A percentile compares a stretch with the other conserved stretches of the same genome.
phyloP scores from a whole-genome alignment of 1,140 invertebrate genomes.

The Macrostomum lignano region DNA sequence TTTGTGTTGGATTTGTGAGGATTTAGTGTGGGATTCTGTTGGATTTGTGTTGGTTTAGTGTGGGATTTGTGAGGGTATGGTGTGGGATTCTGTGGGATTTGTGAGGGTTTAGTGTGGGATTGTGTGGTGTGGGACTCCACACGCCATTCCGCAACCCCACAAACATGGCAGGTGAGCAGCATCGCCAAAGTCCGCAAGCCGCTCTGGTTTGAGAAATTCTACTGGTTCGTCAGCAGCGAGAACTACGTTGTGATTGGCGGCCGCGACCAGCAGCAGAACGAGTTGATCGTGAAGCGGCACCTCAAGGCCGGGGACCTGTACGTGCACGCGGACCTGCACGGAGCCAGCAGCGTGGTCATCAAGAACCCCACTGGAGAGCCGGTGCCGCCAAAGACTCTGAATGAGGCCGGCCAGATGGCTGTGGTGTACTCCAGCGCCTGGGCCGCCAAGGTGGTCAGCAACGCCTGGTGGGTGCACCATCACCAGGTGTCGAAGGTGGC shows the following conservation, averaged over 20 bases:
- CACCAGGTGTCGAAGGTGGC: slow-evolving; percentile 93
- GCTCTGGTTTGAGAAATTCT: slow-evolving; percentile 59
- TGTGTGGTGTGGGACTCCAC: too few relatives aligned
- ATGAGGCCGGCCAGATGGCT: slow-evolving; percentile 84
- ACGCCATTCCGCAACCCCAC: too few relatives aligned
- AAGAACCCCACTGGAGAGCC: slow-evolving; percentile 47
- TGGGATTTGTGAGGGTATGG: too few relatives aligned
- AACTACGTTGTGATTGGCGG: slow-evolving; percentile 85
- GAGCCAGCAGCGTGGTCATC: slow-evolving; percentile 68
- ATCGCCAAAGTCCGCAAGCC: slow-evolving; percentile 67
- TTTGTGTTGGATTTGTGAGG: too few relatives aligned
- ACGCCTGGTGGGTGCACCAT: slow-evolving; percentile 79
- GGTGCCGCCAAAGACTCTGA: slow-evolving; percentile 75
- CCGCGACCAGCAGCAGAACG: slow-evolving; percentile 86
- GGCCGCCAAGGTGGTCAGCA: slow-evolving; percentile 75
- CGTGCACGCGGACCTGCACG: slow-evolving; percentile 51
- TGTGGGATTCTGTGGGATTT: too few relatives aligned
- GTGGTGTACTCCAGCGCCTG: slow-evolving; percentile 82
- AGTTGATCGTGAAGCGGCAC: slow-evolving; percentile 56
- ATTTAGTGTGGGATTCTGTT: too few relatives aligned
- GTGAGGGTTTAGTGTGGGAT: too few relatives aligned
- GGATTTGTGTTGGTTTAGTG: too few relatives aligned
- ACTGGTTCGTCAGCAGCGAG: slow-evolving; percentile 94
- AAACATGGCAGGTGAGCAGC: slow-evolving; percentile 38
- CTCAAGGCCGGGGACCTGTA: slow-evolving; percentile 20